Evolutionary conservation across 1,140 invertebrate genomes (phyloP).

Genomic region (Sitodiplosis mosellana): DNA sequence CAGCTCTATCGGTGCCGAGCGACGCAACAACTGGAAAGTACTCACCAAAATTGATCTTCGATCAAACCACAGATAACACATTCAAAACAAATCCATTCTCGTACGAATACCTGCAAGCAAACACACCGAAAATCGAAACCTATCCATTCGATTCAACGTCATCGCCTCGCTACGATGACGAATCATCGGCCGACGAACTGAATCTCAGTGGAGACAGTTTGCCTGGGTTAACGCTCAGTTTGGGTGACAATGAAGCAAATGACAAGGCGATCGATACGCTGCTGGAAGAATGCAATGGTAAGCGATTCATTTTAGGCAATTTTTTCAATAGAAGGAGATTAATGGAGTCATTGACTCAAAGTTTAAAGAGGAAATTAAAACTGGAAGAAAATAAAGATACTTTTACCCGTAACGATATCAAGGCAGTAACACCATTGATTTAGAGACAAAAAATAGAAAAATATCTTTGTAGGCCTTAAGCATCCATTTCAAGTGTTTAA

Average conservation of each 20-base stretch:
- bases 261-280: slow-evolving; percentile 24
- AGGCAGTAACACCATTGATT: too few species aligned
- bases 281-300: slow-evolving; percentile 17
- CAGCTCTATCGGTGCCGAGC: neutral
- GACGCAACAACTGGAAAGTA: neutral
- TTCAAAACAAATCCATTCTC: slow-evolving; percentile 1
- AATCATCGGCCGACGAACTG: slow-evolving; percentile 11
- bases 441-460: too few species aligned
- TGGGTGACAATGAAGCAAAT: slow-evolving; percentile 15
- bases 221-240: slow-evolving; percentile 17
- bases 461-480: too few species aligned
- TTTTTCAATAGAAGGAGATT: too few species aligned
- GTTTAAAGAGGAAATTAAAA: too few species aligned
- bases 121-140: neutral
- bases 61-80: slow-evolving; percentile 1
- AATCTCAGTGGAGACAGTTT: slow-evolving; percentile 22
- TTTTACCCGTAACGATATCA: too few species aligned
- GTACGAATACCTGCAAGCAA: neutral
- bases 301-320: neutral
- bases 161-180: neutral
- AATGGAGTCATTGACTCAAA: too few species aligned
- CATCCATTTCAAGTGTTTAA: too few species aligned
- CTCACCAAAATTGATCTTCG: neutral
- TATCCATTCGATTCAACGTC: neutral
- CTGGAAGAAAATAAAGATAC: too few species aligned